These are phyloP conservation scores for Dicrostonyx torquatus DNA, from an alignment of 2,797 vertebrate genomes.

Conservation along the genomic window DNA sequence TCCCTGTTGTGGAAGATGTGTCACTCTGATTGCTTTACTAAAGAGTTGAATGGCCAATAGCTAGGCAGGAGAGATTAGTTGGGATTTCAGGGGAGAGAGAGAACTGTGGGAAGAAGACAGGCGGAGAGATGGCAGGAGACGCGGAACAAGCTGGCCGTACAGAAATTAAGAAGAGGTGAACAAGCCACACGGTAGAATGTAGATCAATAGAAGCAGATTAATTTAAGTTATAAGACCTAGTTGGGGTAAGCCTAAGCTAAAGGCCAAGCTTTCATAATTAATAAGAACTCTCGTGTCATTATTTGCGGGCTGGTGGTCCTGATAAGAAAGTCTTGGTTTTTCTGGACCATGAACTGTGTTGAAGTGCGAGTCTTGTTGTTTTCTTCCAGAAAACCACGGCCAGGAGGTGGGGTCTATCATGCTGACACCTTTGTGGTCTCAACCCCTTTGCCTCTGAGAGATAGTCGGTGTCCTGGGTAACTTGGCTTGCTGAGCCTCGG, in stretches of 20 bases:
- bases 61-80: neutral
- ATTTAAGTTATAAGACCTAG: neutral
- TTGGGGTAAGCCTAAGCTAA: neutral
- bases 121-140: neutral
- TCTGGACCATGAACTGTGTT: neutral
- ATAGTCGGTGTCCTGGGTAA: no score
- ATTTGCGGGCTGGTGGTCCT: neutral
- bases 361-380: neutral
- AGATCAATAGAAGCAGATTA: neutral
- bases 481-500: neutral
- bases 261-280: neutral
- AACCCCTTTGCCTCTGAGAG: neutral
- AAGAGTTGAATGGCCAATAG: neutral
- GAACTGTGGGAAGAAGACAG: neutral
- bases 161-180: neutral
- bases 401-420: neutral
- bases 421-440: neutral
- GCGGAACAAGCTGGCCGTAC: neutral
- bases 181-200: neutral
- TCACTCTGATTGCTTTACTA: neutral
- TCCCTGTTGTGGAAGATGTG: neutral
- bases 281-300: neutral
- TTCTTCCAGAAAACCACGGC: neutral
- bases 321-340: neutral
- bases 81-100: neutral